A percentile compares a stretch with the other conserved stretches of the same genome.
Conservation (phyloP, 2,113 vertebrate species). For the Phyllostomus discolor region DNA sequence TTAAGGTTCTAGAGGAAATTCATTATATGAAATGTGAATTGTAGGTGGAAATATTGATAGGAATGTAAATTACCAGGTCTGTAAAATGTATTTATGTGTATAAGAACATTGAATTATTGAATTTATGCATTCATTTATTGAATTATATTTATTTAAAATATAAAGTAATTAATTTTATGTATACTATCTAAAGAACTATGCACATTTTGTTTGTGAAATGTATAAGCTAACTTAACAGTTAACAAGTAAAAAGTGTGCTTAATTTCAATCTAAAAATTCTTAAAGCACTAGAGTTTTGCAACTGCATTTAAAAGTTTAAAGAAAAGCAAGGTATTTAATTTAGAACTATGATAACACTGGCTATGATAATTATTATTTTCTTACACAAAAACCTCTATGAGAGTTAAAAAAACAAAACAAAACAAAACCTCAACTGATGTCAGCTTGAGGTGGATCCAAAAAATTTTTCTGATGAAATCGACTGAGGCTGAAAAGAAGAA, state of each 20-base stretch:
- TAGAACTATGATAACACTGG: background rate
- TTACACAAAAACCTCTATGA: constrained; percentile 44
- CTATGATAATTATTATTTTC: constrained; percentile 24
- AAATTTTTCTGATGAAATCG: background rate
- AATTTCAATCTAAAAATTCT: background rate
- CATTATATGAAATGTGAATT: background rate
- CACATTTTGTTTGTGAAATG: background rate
- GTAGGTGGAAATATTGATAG: background rate
- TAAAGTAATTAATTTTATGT: background rate
- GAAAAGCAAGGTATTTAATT: background rate
- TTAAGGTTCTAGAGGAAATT: background rate
- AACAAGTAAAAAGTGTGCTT: background rate
- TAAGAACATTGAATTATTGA: background rate
- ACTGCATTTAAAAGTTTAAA: background rate
- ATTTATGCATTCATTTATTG: background rate
- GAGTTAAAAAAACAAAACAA: background rate
- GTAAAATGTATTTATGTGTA: background rate
- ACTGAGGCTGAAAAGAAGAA: background rate
- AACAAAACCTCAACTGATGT: background rate
- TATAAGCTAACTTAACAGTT: background rate
- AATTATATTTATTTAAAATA: background rate
- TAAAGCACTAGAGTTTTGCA: background rate
- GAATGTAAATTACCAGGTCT: background rate
- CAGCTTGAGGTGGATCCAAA: background rate
- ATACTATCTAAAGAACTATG: background rate